Evolutionary conservation across 2,113 vertebrate genomes (phyloP).

Genomic region (Sylvicapra grimmia): DNA sequence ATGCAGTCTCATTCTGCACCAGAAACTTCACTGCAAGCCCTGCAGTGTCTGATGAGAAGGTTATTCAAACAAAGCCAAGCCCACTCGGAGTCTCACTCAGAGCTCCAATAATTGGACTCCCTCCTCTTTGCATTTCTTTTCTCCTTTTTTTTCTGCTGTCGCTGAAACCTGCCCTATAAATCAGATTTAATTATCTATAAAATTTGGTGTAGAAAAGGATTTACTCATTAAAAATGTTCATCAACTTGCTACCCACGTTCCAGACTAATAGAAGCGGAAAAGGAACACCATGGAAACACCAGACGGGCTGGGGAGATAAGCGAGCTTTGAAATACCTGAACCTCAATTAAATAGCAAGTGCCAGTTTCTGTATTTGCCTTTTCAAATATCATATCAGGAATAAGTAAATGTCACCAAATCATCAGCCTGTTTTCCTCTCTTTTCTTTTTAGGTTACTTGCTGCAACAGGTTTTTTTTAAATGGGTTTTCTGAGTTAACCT

Average conservation of each 20-base stretch:
- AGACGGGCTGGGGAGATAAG: slow-evolving; percentile 50
- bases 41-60: neutral
- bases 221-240: slow-evolving; percentile 74
- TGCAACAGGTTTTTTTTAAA: slow-evolving; percentile 37
- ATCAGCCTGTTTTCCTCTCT: neutral
- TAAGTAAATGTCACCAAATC: slow-evolving; percentile 24
- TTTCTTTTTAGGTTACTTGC: neutral
- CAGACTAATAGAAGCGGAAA: slow-evolving; percentile 61
- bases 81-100: neutral
- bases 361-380: slow-evolving; percentile 51
- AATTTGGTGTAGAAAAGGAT: slow-evolving; percentile 54
- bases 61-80: slow-evolving; percentile 8
- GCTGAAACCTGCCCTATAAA: slow-evolving; percentile 54
- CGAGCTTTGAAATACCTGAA: slow-evolving; percentile 56
- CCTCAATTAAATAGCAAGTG: slow-evolving; percentile 60
- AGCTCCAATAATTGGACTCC: neutral
- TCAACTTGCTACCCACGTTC: slow-evolving; percentile 68
- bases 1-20: neutral
- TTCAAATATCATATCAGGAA: slow-evolving; percentile 31
- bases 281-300: slow-evolving; percentile 52
- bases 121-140: slow-evolving; percentile 7
- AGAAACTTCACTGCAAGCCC: neutral
- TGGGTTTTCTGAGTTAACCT: neutral
- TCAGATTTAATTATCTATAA: slow-evolving; percentile 63
- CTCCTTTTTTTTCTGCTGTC: slow-evolving; percentile 19